Conservation (phyloP, 2,797 vertebrate genomes). For the Trichosurus vulpecula region DNA sequence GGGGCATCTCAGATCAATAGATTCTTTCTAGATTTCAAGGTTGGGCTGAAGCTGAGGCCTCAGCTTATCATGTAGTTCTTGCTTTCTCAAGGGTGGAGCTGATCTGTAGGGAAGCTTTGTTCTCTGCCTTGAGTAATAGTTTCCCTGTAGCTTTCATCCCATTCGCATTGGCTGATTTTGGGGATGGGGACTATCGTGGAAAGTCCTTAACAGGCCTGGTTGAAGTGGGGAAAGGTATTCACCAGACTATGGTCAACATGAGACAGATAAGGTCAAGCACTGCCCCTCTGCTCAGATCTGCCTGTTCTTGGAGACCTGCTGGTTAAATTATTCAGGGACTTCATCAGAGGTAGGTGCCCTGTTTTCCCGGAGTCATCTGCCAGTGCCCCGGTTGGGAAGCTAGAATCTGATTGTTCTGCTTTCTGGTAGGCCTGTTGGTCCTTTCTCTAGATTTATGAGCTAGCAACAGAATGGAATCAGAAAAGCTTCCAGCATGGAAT, state of each 20-base stretch:
- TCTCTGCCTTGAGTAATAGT: too few relatives aligned
- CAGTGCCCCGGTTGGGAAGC: too few relatives aligned
- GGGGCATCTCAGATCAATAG: background rate
- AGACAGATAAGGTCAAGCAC: background rate
- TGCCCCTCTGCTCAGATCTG: background rate
- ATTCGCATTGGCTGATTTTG: background rate
- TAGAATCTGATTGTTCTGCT: background rate
- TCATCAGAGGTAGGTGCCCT: background rate
- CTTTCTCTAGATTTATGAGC: too few relatives aligned
- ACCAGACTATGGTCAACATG: background rate
- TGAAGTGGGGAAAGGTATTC: background rate
- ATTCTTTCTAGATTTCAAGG: background rate
- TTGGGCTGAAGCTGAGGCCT: background rate
- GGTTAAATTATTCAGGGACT: too few relatives aligned
- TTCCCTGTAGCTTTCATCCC: background rate
- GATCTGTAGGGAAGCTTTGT: background rate
- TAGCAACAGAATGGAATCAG: too few relatives aligned
- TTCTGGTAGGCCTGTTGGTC: too few relatives aligned
- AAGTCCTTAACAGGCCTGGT: background rate
- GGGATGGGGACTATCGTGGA: background rate
- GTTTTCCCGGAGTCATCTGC: background rate
- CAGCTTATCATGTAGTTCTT: background rate
- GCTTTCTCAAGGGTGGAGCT: background rate
- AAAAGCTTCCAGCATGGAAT: too few relatives aligned
- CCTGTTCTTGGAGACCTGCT: background rate